Base-by-base conservation (phyloP, 1,140 invertebrate genomes). In the Zaprionus gabonicus region DNA sequence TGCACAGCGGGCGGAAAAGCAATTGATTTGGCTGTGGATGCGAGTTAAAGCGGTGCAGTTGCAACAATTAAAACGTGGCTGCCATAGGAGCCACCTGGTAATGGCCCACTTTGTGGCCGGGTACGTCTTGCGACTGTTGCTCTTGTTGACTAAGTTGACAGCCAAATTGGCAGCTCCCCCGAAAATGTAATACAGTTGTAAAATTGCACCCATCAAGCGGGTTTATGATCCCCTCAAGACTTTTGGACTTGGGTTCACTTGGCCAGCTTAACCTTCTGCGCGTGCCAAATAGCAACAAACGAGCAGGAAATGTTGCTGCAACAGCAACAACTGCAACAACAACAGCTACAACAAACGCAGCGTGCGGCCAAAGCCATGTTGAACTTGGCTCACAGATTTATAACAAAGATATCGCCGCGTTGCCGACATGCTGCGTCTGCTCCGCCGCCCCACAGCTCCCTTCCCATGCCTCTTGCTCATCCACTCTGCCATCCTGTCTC, bases 361-460 rank as follows among this genome's bases (percentile, higher is more conserved):
- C 85, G 90, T 90, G 85, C 64, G 78, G 76, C 76, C 85, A 65
- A 75, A n/a, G 36, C 76, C 76, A 84, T 84, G 85, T 90, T 90
- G 85, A 90, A 85, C 85, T 90, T 72, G 76, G 85, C 82, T 83
- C 84, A 88, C 84, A 90, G 85, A 90, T 90, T 90, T 90, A 90
- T 90, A 90, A 90, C 85, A 90, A 90, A 90, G 85, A 90, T 90
- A 90, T 90, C 85, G 85, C 79, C 58, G 81, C 51, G 55, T 81
- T 68, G 78, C 85, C 85, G 85, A 90, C 84, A 83, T 78, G 85
- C 85, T 85, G 81, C 69, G 84, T 64, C 78, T 71, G 71, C 65
- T 65, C 69, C 17, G n/a, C 46, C 9, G 31, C 31, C 31, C 9
- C 31, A 10, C 31, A 9, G 9, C 3, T 3, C 2, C 9, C 31